Evolutionary conservation across 1,140 invertebrate species (phyloP), one percentile per base, ranked within the genome.

Genomic region (Drosophila obscura): DNA sequence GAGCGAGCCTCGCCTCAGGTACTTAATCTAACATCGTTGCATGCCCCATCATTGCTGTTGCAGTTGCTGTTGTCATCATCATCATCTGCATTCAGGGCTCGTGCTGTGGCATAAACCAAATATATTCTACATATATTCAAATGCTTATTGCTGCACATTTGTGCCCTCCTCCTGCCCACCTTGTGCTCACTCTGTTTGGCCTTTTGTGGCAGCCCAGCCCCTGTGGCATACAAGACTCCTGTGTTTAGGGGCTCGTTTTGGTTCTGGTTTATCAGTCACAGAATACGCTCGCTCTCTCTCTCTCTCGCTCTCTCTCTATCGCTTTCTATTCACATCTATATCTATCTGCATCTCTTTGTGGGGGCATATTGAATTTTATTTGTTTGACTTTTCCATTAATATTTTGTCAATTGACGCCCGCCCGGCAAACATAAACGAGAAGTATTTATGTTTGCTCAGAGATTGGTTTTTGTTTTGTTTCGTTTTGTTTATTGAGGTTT

Each of bases 301-400:
- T 56, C 22, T 24, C 13, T 35, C 26, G 6, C 28, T 31, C 28
- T 31, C 7, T 9, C 15, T n/a, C 31, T 28, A 16, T 16, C 16
- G 16, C 16, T 0, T 16, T 16, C 16, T 16, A 16, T 16, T 1
- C 16, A 16, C 16, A 19, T 19, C 19, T 19, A 19, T 19, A 19
- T 19, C 19, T 19, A 26, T 43, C 39, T 26, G 3, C 2, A 28
- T n/a, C 9, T 2, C 13, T 71, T 41, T n/a, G 19, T 48, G 28
- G 35, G 3, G 35, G 11, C 13, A 39, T 50, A 62, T 62, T 9
- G 13, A 53, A 62, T 55, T 44, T 73, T n/a, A 62, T 73, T 73
- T 73, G 28, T 73, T 43, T 73, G 68, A 73, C 60, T 65, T 65
- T 74, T 65, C 31, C 41, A 65, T 74, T 52, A 74, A 74, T 74